These are phyloP conservation scores for Mastacembelus armatus DNA, from an alignment of 2,797 vertebrate genomes.

Conservation along the genomic window DNA sequence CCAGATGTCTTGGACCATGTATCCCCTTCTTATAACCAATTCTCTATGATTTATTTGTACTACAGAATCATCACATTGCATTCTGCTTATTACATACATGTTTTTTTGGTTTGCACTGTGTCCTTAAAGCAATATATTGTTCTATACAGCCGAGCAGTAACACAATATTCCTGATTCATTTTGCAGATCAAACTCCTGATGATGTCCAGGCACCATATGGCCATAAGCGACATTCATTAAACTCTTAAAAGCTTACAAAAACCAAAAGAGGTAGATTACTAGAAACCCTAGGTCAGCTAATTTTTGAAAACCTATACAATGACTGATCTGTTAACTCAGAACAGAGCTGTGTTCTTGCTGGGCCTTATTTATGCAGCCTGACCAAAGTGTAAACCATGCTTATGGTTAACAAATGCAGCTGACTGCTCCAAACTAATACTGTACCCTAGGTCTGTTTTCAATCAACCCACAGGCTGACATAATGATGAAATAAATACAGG, in stretches of 20 bases:
- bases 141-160: background rate
- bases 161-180: background rate
- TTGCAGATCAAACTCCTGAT: background rate
- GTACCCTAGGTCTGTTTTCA: conserved; percentile 65
- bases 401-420: conserved; percentile 15
- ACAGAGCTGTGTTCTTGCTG: conserved; percentile 3
- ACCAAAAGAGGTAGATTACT: background rate
- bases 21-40: conserved; percentile 1
- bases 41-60: conserved; percentile 21
- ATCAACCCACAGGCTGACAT: conserved; percentile 69
- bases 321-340: conserved; percentile 8
- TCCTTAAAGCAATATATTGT: background rate
- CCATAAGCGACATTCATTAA: background rate
- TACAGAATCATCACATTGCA: background rate
- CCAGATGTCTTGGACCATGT: conserved; percentile 39
- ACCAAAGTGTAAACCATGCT: conserved; percentile 18
- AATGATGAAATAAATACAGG: conserved; percentile 69
- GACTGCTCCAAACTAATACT: conserved; percentile 50
- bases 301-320: conserved; percentile 2
- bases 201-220: background rate
- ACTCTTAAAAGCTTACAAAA: background rate
- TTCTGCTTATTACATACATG: conserved; percentile 1
- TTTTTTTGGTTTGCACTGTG: conserved; percentile 1
- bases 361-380: conserved; percentile 8
- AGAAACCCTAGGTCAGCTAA: background rate